These are phyloP conservation scores for Eupithecia abbreviata DNA, from an alignment of 2,888 invertebrate genomes.

Conservation along the genomic window DNA sequence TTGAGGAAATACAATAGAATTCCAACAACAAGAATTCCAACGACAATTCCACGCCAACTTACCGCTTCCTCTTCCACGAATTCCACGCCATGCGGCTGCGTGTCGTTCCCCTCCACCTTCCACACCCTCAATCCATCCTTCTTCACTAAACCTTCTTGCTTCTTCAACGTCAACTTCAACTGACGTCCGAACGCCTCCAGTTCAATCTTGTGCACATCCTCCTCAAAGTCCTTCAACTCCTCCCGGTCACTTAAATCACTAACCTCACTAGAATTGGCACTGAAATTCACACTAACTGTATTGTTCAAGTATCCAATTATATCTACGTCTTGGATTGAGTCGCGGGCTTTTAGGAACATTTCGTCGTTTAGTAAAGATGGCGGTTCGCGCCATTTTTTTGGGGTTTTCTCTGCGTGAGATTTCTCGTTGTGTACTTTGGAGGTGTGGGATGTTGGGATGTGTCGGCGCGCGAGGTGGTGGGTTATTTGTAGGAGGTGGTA, in stretches of 20 bases:
- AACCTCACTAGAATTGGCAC: conserved; percentile 73
- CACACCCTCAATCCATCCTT: conserved; percentile 91
- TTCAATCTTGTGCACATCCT: conserved; percentile 86
- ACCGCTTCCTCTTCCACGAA: conserved; percentile 91
- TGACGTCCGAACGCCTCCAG: conserved; percentile 92
- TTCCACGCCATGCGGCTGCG: conserved; percentile 90
- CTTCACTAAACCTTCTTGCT: conserved; percentile 90
- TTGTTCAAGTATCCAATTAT: conserved; percentile 75
- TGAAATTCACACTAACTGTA: conserved; percentile 74
- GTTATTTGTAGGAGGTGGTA: conserved; percentile 92
- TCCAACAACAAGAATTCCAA: background rate
- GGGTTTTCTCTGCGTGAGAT: conserved; percentile 71
- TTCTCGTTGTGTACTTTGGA: conserved; percentile 60
- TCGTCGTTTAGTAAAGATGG: conserved; percentile 76
- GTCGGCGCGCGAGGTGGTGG: conserved; percentile 83
- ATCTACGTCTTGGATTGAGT: conserved; percentile 72
- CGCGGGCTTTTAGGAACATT: conserved; percentile 72
- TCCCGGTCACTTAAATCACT: conserved; percentile 63
- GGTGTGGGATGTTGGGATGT: conserved; percentile 66
- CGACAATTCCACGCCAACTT: too few relatives aligned
- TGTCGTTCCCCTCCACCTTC: conserved; percentile 90
- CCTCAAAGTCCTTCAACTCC: conserved; percentile 57
- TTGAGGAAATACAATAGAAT: background rate
- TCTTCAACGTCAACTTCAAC: conserved; percentile 88
- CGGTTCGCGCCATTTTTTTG: conserved; percentile 58